Percentiles rank a stretch among this genome's conserved stretches.
These are phyloP conservation scores for Herpetotheres cachinnans DNA, from an alignment of 2,113 vertebrate genomes.

Conservation along the genomic window DNA sequence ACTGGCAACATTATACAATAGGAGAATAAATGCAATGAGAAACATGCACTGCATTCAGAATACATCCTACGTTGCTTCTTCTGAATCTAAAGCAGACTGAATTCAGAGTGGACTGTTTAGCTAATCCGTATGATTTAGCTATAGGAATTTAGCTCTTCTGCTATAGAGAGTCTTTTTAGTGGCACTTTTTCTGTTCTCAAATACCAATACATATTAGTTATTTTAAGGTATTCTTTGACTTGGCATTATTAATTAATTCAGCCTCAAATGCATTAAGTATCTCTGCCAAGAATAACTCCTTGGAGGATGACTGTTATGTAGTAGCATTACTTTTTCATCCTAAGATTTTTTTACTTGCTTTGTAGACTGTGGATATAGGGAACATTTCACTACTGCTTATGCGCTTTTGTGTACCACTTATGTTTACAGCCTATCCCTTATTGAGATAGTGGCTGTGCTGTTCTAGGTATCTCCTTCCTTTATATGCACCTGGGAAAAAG, in stretches of 20 bases:
- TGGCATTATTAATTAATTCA: background rate
- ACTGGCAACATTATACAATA: background rate
- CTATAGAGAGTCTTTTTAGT: background rate
- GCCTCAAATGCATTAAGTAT: background rate
- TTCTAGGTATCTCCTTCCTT: background rate
- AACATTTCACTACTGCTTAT: background rate
- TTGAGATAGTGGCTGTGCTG: background rate
- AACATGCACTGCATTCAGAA: background rate
- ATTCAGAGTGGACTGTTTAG: background rate
- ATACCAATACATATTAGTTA: background rate
- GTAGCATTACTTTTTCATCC: background rate
- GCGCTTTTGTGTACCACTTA: background rate
- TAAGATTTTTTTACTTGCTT: background rate
- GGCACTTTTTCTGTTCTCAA: background rate
- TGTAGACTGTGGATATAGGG: background rate
- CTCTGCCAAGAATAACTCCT: background rate
- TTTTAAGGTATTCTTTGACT: background rate
- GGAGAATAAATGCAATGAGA: background rate
- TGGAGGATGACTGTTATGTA: background rate
- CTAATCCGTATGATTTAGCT: background rate
- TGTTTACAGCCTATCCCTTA: background rate
- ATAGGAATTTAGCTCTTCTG: background rate
- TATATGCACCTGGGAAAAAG: background rate
- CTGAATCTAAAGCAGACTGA: background rate
- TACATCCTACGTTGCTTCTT: background rate